phyloP scores from a whole-genome alignment of 53 echinoderm and acorn worm species.

The Paracentrotus lividus region DNA sequence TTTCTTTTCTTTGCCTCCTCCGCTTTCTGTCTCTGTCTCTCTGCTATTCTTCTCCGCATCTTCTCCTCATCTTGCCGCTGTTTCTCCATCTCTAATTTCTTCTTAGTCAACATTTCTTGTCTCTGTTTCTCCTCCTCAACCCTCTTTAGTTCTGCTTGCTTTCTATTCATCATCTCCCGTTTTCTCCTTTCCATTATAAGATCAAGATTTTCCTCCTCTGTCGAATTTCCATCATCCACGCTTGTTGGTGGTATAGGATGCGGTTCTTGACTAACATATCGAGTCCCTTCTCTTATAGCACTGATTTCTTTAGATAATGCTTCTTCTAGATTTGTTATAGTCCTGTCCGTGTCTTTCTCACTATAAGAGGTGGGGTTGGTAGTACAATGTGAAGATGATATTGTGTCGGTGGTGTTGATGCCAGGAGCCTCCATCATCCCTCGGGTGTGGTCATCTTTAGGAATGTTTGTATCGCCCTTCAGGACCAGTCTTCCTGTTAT shows the following conservation, averaged over 20 bases:
- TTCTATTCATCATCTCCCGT: neutral
- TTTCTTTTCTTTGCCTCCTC: slow-evolving; percentile 55
- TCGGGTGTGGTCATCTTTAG: neutral
- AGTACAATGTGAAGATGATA: neutral
- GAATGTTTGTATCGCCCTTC: neutral
- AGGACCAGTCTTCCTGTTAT: slow-evolving; percentile 18
- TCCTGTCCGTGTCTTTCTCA: neutral
- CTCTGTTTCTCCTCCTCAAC: neutral
- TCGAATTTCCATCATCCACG: neutral
- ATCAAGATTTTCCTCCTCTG: neutral
- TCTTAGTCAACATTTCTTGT: neutral
- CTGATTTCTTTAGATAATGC: slow-evolving; percentile 5
- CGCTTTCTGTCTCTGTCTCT: slow-evolving; percentile 5
- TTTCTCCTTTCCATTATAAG: slow-evolving; percentile 5
- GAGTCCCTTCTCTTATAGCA: neutral
- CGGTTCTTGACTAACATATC: neutral
- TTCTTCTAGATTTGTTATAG: neutral
- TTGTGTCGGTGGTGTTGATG: neutral
- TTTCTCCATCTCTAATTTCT: slow-evolving; percentile 3
- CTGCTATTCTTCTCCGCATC: neutral
- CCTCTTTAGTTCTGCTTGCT: no score
- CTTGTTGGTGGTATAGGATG: neutral
- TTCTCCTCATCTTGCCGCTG: neutral
- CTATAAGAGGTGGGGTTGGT: neutral
- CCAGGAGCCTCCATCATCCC: neutral